Percentiles rank a stretch among this genome's conserved stretches.
Evolutionary conservation across 2,888 invertebrate species (phyloP).

Genomic region (Drosophila percnosoma): DNA sequence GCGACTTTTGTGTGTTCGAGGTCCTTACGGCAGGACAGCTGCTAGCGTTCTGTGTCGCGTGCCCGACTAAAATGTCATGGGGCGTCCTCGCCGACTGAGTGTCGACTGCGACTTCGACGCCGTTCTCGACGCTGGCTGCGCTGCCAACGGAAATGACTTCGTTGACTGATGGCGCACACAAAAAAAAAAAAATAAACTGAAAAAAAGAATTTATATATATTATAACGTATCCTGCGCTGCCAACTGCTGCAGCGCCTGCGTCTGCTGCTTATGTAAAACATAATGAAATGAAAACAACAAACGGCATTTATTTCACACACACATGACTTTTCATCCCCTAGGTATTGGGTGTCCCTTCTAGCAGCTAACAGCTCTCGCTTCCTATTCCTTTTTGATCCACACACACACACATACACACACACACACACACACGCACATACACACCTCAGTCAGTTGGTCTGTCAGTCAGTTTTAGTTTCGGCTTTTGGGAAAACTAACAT

Average conservation of each 20-base stretch:
- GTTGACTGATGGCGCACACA: slow-evolving; percentile 78
- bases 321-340: slow-evolving; percentile 84
- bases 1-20: slow-evolving; percentile 51
- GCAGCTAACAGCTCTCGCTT: slow-evolving; percentile 29
- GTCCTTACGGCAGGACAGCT: slow-evolving; percentile 87
- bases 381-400: slow-evolving; percentile 36
- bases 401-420: too few species aligned
- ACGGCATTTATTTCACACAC: slow-evolving; percentile 70
- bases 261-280: slow-evolving; percentile 66
- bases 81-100: slow-evolving; percentile 68
- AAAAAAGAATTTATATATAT: slow-evolving; percentile 27
- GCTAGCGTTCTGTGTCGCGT: slow-evolving; percentile 88
- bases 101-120: slow-evolving; percentile 24
- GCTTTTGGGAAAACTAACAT: slow-evolving; percentile 84
- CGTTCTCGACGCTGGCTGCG: slow-evolving; percentile 35
- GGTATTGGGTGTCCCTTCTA: slow-evolving; percentile 63
- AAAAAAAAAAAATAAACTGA: slow-evolving; percentile 32
- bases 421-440: slow-evolving; percentile 23
- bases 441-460: slow-evolving; percentile 51
- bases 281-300: slow-evolving; percentile 72
- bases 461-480: slow-evolving; percentile 47
- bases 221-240: slow-evolving; percentile 60
- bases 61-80: slow-evolving; percentile 86
- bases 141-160: slow-evolving; percentile 82
- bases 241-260: slow-evolving; percentile 36